phyloP scores from a whole-genome alignment of 1,140 invertebrate species.

The Fopius arisanus region DNA sequence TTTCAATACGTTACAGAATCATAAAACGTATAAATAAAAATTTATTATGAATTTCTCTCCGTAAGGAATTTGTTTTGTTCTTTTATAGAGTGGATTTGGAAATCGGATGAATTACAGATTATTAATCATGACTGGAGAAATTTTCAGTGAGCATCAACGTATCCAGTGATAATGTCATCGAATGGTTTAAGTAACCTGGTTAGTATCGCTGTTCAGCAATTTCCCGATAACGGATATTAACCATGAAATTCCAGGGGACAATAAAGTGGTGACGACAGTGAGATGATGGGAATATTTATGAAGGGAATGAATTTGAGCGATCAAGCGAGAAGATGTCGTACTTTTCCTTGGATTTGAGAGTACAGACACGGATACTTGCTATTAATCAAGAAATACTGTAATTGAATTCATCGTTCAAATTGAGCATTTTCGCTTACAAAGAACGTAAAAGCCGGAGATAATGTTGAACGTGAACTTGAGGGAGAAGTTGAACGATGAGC shows the following conservation, averaged over 20 bases:
- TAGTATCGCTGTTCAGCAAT: conserved; percentile 12
- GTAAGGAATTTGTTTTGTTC: too few relatives aligned
- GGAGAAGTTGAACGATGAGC: neutral
- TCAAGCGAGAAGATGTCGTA: neutral
- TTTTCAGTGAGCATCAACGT: neutral
- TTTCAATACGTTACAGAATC: too few relatives aligned
- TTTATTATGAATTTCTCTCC: too few relatives aligned
- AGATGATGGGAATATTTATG: conserved; percentile 11
- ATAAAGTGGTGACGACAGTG: conserved; percentile 1
- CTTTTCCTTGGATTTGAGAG: neutral
- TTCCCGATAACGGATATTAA: conserved; percentile 9
- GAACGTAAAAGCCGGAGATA: conserved; percentile 43
- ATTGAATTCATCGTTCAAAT: conserved; percentile 63
- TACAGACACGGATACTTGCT: conserved; percentile 53
- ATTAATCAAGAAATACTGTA: conserved; percentile 61
- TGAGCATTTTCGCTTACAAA: conserved; percentile 65
- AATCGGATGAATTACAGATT: too few relatives aligned
- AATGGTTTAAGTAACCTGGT: neutral
- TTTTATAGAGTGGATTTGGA: too few relatives aligned
- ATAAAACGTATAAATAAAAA: too few relatives aligned
- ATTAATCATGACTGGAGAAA: neutral
- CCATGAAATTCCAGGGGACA: neutral
- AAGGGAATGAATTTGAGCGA: neutral
- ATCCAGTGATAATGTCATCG: neutral
- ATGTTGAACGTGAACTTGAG: conserved; percentile 26